These are phyloP conservation scores for Prunella himalayana DNA, from an alignment of 2,113 vertebrate genomes.

Conservation along the genomic window DNA sequence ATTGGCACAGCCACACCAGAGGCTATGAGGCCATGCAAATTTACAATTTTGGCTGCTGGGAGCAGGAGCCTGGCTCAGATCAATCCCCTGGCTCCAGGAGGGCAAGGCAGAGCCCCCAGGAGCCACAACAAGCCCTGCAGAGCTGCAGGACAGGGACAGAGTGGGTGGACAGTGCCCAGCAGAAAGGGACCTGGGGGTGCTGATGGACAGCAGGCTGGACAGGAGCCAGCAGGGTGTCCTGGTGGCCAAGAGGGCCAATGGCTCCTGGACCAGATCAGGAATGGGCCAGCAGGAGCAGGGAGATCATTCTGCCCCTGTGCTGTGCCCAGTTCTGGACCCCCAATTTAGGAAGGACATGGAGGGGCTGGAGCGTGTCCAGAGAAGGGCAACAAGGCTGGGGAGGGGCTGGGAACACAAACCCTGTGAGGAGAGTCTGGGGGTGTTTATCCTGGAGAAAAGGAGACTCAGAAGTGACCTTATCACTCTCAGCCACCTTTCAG, in stretches of 20 bases:
- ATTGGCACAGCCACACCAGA: not conserved
- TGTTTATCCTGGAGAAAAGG: not conserved
- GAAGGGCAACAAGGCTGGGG: not conserved
- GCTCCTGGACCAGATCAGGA: not conserved
- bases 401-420: not conserved
- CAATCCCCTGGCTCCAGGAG: not conserved
- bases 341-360: not conserved
- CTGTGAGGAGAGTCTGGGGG: not conserved
- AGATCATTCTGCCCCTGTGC: fast-evolving
- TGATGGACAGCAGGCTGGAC: not conserved
- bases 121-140: not conserved
- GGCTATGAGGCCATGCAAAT: not conserved
- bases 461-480: fast-evolving
- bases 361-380: fast-evolving
- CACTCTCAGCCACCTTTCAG: not conserved
- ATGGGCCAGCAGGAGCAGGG: not conserved
- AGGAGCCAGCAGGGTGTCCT: not conserved
- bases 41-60: not conserved
- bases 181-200: not conserved
- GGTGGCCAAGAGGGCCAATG: not conserved
- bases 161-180: not conserved
- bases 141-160: not conserved
- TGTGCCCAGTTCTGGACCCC: not conserved
- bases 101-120: not conserved
- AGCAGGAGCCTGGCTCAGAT: not conserved